Percentiles rank a stretch among this genome's conserved stretches.
These are phyloP conservation scores for Macroglossus sobrinus DNA, from an alignment of 2,113 vertebrate genomes.

Conservation along the genomic window DNA sequence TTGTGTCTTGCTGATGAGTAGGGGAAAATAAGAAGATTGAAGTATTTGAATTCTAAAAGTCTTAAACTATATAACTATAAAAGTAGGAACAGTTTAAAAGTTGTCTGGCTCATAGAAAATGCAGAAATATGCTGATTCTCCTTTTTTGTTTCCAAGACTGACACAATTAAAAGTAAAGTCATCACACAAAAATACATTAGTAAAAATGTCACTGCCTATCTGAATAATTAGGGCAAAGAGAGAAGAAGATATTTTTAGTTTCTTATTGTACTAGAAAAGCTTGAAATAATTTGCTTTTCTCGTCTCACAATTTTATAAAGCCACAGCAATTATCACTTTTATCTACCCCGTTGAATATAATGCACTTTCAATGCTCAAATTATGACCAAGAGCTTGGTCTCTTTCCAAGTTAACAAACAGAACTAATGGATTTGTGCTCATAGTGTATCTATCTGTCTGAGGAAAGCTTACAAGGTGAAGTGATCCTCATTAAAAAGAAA, in stretches of 20 bases:
- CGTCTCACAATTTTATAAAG: neutral
- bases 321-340: neutral
- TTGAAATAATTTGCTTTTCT: neutral
- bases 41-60: neutral
- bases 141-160: neutral
- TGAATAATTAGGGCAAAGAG: neutral
- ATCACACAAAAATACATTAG: neutral
- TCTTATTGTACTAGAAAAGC: neutral
- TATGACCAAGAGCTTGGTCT: neutral
- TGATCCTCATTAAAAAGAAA: neutral
- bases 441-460: neutral
- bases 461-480: neutral
- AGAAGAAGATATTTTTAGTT: neutral
- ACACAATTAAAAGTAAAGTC: neutral
- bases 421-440: neutral
- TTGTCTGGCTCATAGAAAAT: neutral
- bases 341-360: neutral
- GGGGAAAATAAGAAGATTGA: neutral
- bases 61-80: neutral
- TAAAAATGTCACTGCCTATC: neutral
- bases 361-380: neutral
- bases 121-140: conserved; percentile 5
- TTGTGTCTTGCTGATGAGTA: neutral
- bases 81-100: neutral
- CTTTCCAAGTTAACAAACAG: neutral